Conservation (phyloP, 2,113 vertebrate species). For the Eurystomus gularis region DNA sequence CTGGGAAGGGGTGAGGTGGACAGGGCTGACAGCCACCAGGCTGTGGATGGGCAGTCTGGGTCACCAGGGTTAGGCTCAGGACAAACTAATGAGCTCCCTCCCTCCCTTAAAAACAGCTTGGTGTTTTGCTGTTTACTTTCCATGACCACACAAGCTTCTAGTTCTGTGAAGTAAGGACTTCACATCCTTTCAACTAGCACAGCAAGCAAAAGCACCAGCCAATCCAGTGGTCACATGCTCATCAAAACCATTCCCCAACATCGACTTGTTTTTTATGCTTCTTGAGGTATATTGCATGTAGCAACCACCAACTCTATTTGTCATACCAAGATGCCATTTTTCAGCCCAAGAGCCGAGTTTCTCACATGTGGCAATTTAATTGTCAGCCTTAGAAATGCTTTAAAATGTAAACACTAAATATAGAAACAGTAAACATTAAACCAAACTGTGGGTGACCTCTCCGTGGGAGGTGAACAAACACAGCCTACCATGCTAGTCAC, state of each 20-base stretch:
- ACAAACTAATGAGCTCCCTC: neutral
- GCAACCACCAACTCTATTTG: neutral
- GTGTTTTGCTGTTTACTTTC: slow-evolving; percentile 16
- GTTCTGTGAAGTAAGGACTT: neutral
- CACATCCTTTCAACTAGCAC: neutral
- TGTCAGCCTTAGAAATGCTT: neutral
- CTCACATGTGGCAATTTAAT: neutral
- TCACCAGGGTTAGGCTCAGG: neutral
- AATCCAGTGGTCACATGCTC: fast-evolving
- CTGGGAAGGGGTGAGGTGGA: neutral
- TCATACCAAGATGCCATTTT: neutral
- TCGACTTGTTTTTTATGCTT: neutral
- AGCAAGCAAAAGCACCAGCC: neutral
- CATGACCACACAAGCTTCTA: neutral
- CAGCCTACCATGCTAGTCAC: neutral
- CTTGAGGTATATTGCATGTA: neutral
- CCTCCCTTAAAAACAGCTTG: neutral
- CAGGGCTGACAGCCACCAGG: neutral
- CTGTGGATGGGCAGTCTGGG: neutral
- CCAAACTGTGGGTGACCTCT: neutral
- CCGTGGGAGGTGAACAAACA: neutral
- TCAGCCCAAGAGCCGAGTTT: neutral
- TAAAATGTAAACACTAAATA: neutral
- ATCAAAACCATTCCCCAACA: neutral
- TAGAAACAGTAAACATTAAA: neutral